phyloP scores from a whole-genome alignment of 2,888 invertebrate genomes.

The Dyspetes luteomarginatus region DNA sequence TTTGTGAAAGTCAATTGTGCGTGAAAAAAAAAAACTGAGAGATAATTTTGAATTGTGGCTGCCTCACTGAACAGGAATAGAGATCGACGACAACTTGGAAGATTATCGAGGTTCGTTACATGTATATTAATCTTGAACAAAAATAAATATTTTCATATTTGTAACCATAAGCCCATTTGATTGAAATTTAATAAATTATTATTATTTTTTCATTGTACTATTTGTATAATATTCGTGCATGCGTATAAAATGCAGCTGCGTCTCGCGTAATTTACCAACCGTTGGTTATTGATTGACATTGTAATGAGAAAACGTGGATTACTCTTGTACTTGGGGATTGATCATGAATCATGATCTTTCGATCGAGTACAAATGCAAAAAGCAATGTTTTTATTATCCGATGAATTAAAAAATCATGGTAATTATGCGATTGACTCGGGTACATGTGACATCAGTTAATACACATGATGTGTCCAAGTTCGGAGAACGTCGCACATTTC shows the following conservation, averaged over 20 bases:
- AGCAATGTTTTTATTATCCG: not conserved
- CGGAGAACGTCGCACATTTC: not conserved
- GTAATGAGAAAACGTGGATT: not conserved
- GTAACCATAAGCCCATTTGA: not conserved
- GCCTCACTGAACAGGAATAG: conserved; percentile 15
- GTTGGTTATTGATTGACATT: no score
- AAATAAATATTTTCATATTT: not conserved
- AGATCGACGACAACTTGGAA: conserved; percentile 18
- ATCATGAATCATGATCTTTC: no score
- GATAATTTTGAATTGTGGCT: conserved; percentile 5
- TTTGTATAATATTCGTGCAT: not conserved
- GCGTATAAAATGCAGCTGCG: no score
- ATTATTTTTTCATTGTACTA: not conserved
- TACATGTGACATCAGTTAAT: not conserved
- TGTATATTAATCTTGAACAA: not conserved
- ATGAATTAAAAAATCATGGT: not conserved
- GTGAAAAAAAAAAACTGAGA: not conserved
- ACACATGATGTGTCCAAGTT: not conserved
- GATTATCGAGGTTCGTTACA: conserved; percentile 31
- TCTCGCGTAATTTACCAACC: no score
- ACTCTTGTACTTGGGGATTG: no score
- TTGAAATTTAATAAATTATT: not conserved
- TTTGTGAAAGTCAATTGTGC: conserved; percentile 5
- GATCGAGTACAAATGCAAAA: no score
- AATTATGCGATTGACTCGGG: not conserved